A percentile compares a stretch with the other conserved stretches of the same genome.
Conservation (phyloP, 1,140 invertebrate species). For the Acromyrmex charruanus region DNA sequence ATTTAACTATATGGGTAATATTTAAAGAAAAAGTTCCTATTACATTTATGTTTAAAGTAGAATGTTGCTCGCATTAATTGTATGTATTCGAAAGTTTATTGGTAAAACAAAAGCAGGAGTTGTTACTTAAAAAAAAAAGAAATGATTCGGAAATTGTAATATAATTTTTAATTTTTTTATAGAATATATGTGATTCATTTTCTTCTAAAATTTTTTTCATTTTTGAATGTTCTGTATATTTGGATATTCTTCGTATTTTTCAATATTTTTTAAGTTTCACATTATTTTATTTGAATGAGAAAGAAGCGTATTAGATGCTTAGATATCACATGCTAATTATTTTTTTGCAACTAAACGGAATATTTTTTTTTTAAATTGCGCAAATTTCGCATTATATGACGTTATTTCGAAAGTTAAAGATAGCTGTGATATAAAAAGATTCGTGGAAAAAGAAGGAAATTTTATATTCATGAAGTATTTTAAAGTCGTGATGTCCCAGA, state of each 20-base stretch:
- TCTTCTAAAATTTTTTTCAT: background rate
- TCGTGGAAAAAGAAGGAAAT: slow-evolving; percentile 73
- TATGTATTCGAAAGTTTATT: background rate
- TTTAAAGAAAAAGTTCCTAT: background rate
- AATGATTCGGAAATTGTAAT: background rate
- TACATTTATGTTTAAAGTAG: background rate
- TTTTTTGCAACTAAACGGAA: background rate
- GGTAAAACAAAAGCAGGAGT: background rate
- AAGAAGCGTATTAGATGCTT: background rate
- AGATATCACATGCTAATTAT: background rate
- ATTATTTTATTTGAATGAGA: background rate
- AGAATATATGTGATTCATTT: background rate
- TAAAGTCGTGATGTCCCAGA: slow-evolving; percentile 73
- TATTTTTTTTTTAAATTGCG: background rate
- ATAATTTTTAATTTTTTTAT: background rate
- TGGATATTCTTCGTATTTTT: background rate
- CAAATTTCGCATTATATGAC: background rate
- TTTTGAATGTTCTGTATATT: background rate
- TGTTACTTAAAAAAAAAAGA: background rate
- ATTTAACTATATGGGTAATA: background rate
- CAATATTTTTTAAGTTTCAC: background rate
- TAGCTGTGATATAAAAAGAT: background rate
- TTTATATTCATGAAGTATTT: slow-evolving; percentile 81
- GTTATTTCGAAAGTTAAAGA: slow-evolving; percentile 24
- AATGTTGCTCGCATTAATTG: background rate